These are phyloP conservation scores for Heliconius congener DNA, from an alignment of 1,140 invertebrate species.

Conservation along the genomic window DNA sequence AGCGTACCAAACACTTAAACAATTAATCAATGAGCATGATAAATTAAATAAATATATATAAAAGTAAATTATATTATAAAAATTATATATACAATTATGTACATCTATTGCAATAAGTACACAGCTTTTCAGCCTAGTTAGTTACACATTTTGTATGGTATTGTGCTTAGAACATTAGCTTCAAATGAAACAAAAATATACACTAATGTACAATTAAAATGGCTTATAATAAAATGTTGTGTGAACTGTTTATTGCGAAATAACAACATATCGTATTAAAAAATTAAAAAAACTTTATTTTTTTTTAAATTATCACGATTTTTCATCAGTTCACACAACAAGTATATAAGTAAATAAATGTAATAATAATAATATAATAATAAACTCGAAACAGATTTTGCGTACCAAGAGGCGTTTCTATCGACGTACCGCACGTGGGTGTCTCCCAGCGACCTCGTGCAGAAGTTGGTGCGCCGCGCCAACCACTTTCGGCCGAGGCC, in stretches of 20 bases:
- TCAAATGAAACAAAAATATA: conserved; percentile 2
- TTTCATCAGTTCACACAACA: not conserved
- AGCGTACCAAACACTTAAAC: conserved; percentile 25
- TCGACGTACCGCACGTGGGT: conserved; percentile 98
- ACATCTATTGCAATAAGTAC: conserved; percentile 19
- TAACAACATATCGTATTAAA: not conserved
- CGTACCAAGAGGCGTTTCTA: conserved; percentile 98
- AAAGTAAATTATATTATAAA: not conserved
- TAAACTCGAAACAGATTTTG: conserved; percentile 85
- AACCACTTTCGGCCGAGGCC: conserved; percentile 90
- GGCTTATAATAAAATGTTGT: not conserved
- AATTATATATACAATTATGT: not conserved
- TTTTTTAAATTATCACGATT: not conserved
- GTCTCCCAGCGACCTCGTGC: conserved; percentile 91
- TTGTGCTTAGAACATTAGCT: conserved; percentile 16
- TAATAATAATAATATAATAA: conserved; percentile 12
- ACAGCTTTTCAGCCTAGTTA: conserved; percentile 28
- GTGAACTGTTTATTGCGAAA: not conserved
- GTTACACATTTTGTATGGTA: conserved; percentile 18
- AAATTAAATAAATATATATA: conserved; percentile 17
- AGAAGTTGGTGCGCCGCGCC: conserved; percentile 91
- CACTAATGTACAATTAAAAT: not conserved
- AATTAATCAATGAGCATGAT: conserved; percentile 30
- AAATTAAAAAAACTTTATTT: not conserved
- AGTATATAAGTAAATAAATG: not conserved